Base-by-base conservation (phyloP, 2,888 invertebrate genomes). In the Steinernema scapterisci region DNA sequence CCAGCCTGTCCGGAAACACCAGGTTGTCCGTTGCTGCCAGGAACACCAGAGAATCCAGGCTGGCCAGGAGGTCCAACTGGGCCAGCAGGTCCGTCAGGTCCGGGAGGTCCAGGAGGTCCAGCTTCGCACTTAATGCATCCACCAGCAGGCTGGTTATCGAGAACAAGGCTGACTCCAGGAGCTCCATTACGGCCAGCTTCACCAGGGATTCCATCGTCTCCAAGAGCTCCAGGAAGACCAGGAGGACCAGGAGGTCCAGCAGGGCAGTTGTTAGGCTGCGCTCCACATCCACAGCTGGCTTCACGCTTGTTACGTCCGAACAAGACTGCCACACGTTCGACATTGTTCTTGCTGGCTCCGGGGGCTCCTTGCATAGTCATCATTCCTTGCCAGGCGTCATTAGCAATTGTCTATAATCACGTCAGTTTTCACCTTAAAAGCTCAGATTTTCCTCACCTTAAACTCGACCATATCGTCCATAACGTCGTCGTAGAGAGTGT, bases 51-150 rank as follows among this genome's bases (percentile, higher is more conserved):
- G 0, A 45, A 80, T 73, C 85, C 85, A 25, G 78, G 77, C 54
- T 79, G 78, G 56, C 85, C 81, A n/a, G 75, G 73, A 43, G 77
- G 77, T 75, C 83, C 83, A 6, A 82, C 78, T n/a, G 81, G 81
- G 78, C 83, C 83, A 56, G 79, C 80, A 27, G 83, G 81, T 75
- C 83, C 83, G 6, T 63, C 63, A 19, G 63, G 63, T 63, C 63
- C 63, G 27, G 63, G 63, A 25, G 63, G 63, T 63, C 63, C 78
- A 11, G 81, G 77, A 21, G 83, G 82, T 51, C 84, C 84, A 25
- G 83, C 82, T 27, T 83, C 83, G 72, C 83, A 82, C 73, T 79
- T 77, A 74, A 82, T 80, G 72, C 83, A 83, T 38, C 78, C 80
- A 19, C 78, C 78, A 43, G 74, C 38, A 23, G 63, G 70, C 38